A percentile compares a stretch with the other conserved stretches of the same genome.
phyloP scores from a whole-genome alignment of 2,113 vertebrate species.

The Bombycilla garrulus region DNA sequence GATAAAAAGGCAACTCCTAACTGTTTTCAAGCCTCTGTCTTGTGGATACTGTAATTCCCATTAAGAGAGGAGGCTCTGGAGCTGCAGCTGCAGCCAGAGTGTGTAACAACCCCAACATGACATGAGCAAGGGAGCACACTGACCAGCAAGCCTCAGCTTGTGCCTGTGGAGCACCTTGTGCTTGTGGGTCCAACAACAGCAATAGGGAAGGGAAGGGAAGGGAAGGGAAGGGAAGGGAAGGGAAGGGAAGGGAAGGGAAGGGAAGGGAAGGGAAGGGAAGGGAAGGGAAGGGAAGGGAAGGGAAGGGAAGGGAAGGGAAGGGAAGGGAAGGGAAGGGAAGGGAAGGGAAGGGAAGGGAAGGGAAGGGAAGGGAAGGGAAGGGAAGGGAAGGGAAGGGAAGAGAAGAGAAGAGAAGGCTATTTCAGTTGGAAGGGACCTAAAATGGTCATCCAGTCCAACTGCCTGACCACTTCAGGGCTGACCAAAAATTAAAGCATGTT shows the following conservation, averaged over 20 bases:
- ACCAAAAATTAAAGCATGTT: neutral
- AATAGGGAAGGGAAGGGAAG: too few relatives aligned
- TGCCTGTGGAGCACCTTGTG: neutral
- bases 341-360: too few relatives aligned
- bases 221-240: too few relatives aligned
- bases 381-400: neutral
- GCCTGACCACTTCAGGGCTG: neutral
- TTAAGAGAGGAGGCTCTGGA: neutral
- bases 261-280: too few relatives aligned
- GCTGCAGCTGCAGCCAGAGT: neutral
- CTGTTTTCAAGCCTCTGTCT: neutral
- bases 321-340: neutral
- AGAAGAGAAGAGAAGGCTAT: neutral
- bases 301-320: neutral
- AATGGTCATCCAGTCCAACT: neutral
- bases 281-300: neutral
- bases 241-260: neutral
- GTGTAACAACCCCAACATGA: neutral
- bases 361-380: neutral
- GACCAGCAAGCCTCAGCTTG: neutral
- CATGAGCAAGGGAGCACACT: rapidly evolving
- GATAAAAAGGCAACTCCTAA: neutral
- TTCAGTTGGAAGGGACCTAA: neutral
- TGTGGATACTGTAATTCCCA: neutral
- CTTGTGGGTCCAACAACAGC: neutral